Percentiles rank a stretch among this genome's conserved stretches.
Evolutionary conservation across 2,888 invertebrate genomes (phyloP).

Genomic region (Epinotia demarniana): DNA sequence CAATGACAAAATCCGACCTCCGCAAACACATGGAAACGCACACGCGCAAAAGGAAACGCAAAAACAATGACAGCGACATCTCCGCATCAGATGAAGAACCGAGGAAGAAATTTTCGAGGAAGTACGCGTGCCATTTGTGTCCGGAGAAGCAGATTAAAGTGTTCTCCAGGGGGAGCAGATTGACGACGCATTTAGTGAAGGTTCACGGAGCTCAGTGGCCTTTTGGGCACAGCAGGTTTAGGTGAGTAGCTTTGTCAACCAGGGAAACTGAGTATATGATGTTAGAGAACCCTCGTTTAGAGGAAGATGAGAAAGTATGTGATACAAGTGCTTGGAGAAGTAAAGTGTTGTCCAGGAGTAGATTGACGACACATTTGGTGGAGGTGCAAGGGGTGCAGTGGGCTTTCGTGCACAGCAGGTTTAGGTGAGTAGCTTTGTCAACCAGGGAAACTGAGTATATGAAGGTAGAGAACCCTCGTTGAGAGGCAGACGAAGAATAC

Average conservation of each 20-base stretch:
- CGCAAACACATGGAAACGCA: constrained; percentile 83
- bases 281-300: no score
- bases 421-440: constrained; percentile 78
- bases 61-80: constrained; percentile 51
- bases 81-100: constrained; percentile 59
- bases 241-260: constrained; percentile 66
- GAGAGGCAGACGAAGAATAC: no score
- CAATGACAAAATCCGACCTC: constrained; percentile 85
- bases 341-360: constrained; percentile 84
- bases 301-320: no score
- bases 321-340: no score
- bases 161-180: constrained; percentile 86
- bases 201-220: constrained; percentile 90
- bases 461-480: no score
- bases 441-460: background rate
- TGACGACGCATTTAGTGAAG: constrained; percentile 90
- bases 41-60: constrained; percentile 56
- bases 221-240: constrained; percentile 90
- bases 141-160: constrained; percentile 79
- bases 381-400: constrained; percentile 89
- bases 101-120: constrained; percentile 57
- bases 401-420: constrained; percentile 90
- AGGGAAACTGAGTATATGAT: background rate
- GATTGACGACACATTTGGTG: constrained; percentile 89
- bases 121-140: constrained; percentile 90